These are phyloP conservation scores for Coelopa pilipes DNA, from an alignment of 2,888 invertebrate species.

Conservation along the genomic window DNA sequence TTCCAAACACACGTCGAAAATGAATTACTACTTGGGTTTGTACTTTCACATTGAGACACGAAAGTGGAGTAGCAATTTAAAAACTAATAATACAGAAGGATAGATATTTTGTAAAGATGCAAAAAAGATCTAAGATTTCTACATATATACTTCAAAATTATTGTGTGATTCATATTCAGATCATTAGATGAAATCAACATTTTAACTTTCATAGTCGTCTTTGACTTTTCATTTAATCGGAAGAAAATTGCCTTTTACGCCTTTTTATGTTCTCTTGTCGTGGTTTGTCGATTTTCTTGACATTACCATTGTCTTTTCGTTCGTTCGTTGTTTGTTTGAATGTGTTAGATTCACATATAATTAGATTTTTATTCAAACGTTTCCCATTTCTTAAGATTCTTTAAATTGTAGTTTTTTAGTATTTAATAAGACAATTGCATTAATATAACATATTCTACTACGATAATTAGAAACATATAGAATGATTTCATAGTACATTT, in stretches of 20 bases:
- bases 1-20: constrained; percentile 40
- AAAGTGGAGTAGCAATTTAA: constrained; percentile 13
- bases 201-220: background rate
- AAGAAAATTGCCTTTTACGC: constrained; percentile 1
- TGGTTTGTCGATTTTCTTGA: background rate
- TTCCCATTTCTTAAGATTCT: too few species aligned
- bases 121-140: background rate
- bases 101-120: constrained; percentile 4
- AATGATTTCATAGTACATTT: too few species aligned
- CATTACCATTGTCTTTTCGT: background rate
- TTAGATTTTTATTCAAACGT: too few species aligned
- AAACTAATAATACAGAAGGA: constrained; percentile 3
- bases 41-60: constrained; percentile 38
- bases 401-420: too few species aligned
- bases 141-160: background rate
- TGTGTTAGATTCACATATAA: too few species aligned
- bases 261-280: background rate
- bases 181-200: background rate
- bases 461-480: too few species aligned
- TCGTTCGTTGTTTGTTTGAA: background rate
- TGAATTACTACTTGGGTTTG: constrained; percentile 63
- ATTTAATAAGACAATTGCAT: too few species aligned
- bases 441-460: too few species aligned
- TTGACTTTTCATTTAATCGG: background rate
- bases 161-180: background rate